Conservation (phyloP, 2,113 vertebrate species). For the Origma solitaria region DNA sequence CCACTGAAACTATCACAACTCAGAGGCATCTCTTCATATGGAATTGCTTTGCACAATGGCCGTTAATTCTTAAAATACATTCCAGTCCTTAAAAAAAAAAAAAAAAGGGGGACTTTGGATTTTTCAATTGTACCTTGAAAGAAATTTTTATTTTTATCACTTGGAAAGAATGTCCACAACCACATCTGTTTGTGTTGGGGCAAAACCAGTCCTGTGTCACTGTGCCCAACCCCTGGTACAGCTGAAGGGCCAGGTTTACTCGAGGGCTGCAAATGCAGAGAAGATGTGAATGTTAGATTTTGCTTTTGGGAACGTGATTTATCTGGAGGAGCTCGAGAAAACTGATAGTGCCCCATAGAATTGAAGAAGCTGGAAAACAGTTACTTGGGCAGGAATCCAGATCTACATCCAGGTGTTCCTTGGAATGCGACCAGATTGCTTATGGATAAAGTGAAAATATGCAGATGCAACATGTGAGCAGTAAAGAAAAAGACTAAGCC, state of each 20-base stretch:
- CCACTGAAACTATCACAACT: neutral
- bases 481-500: neutral
- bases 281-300: neutral
- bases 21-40: neutral
- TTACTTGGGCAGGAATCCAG: neutral
- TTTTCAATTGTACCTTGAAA: neutral
- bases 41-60: neutral
- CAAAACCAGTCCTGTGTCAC: neutral
- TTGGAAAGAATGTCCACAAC: accelerated
- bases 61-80: neutral
- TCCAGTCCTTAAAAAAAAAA: neutral
- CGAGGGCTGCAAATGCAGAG: neutral
- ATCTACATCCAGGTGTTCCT: conserved; percentile 19
- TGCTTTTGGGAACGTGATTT: neutral
- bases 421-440: neutral
- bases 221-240: neutral
- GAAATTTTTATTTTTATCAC: neutral
- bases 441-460: neutral
- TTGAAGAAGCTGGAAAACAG: neutral
- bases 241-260: neutral
- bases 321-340: neutral
- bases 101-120: neutral
- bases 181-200: neutral
- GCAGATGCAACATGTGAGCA: neutral
- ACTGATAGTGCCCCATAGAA: neutral